Base-by-base conservation (phyloP, 2,888 invertebrate species). In the Nowickia ferox region DNA sequence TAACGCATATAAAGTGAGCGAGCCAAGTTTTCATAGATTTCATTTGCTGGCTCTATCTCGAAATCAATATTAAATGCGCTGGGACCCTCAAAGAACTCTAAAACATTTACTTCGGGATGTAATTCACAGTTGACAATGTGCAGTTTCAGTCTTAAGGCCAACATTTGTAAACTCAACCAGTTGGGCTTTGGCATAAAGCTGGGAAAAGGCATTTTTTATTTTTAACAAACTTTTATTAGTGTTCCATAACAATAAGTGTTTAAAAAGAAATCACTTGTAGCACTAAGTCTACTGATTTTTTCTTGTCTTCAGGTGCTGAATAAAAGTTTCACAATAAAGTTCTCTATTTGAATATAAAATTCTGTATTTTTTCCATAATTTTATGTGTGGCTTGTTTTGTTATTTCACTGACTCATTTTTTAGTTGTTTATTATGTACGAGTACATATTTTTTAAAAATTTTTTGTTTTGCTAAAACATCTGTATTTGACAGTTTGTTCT, bases 161-260 rank as follows among this genome's bases (percentile, higher is more conserved):
- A 71, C 44, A 15, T 71, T 57, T 44, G 19, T 42, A 71, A 71
- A 57, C 71, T 71, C 3, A 57, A 22, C 55, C 55, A 57, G 44
- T 44, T 71, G 38, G 55, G 71, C 38, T 71, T 71, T 44, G 17
- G 17, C 71, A 71, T 71, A 15, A 55, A 19, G 22, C 53, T 55
- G 15, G 71, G 71, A 42, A 55, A 71, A 44, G 55, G 3, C 71
- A 71, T 71, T 15, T 44, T 71, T n/a, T 5, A 5, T 48, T 3
- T 66, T 9, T n/a, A 10, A 13, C 0, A 15, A 57, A 30, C 30
- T 1, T 15, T 22, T 13, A 55, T 55, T 22, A 55, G 2, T 9
- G 30, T 5, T 30, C 13, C 13, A 22, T 13, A 22, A 22, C 1
- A 22, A 30, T 13, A 22, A 17, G 22, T 30, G 6, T 30, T 57